phyloP scores from a whole-genome alignment of 2,113 vertebrate genomes.

The Connochaetes taurinus region DNA sequence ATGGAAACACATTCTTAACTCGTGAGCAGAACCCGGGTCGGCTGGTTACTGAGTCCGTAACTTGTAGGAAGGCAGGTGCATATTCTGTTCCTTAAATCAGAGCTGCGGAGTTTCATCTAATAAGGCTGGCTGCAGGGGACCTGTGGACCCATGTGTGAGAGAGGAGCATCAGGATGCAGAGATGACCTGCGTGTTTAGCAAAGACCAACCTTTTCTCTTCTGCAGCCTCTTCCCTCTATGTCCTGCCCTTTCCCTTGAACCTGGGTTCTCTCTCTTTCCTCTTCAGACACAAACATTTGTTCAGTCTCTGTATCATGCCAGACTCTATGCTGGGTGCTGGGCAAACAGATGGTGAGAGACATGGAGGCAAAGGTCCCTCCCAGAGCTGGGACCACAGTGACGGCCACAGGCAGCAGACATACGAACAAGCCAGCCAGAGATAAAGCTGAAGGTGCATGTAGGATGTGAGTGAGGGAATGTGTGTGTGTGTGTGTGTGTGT shows the following conservation, averaged over 20 bases:
- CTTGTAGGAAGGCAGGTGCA: not conserved
- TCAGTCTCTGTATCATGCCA: not conserved
- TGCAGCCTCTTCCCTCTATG: not conserved
- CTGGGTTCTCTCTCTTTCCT: not conserved
- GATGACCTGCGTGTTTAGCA: accelerated
- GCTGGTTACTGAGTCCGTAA: not conserved
- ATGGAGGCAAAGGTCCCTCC: too few species aligned
- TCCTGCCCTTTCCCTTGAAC: too few species aligned
- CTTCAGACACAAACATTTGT: not conserved
- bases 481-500: not conserved
- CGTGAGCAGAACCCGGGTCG: not conserved
- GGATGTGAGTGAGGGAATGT: not conserved
- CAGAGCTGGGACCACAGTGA: not conserved
- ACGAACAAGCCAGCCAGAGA: not conserved
- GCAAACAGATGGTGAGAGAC: not conserved
- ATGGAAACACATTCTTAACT: slow-evolving; percentile 52
- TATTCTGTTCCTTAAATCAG: not conserved
- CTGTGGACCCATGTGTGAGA: accelerated
- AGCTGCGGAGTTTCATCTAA: accelerated
- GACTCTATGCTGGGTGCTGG: not conserved
- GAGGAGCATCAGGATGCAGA: accelerated
- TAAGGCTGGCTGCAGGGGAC: accelerated
- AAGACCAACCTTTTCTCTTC: accelerated
- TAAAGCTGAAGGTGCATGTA: accelerated
- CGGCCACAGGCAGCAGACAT: accelerated